These are phyloP conservation scores for Apodemia duryi DNA, from an alignment of 2,888 invertebrate genomes.

Conservation along the genomic window DNA sequence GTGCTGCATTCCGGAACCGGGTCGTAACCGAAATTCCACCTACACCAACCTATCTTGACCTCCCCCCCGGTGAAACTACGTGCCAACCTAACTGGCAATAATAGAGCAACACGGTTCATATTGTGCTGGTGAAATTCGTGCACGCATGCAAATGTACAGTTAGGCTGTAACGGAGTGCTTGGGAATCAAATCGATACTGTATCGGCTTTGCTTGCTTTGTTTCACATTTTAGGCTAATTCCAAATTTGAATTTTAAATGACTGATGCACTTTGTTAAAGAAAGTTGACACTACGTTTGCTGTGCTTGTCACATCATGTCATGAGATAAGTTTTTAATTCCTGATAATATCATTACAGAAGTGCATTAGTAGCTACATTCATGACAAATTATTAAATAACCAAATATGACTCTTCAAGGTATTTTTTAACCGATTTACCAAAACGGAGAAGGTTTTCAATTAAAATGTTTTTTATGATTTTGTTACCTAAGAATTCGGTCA, in stretches of 20 bases:
- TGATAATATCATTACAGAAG: no score
- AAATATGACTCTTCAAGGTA: no score
- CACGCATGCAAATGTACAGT: conserved; percentile 78
- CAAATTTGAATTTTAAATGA: conserved; percentile 22
- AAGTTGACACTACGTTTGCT: background rate
- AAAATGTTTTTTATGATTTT: no score
- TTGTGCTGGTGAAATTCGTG: conserved; percentile 48
- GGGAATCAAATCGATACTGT: conserved; percentile 66
- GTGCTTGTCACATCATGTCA: background rate
- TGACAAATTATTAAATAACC: no score
- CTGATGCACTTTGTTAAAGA: background rate
- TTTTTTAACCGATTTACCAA: no score
- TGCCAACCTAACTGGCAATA: conserved; percentile 33
- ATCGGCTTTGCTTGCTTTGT: conserved; percentile 39
- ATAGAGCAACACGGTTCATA: conserved; percentile 38
- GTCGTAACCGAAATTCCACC: conserved; percentile 69
- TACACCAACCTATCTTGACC: conserved; percentile 48
- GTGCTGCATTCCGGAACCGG: conserved; percentile 75
- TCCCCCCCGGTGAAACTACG: conserved; percentile 39
- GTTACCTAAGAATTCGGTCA: no score
- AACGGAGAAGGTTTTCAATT: no score
- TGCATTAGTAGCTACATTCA: no score
- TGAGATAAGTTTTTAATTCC: background rate
- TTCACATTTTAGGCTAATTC: conserved; percentile 29
- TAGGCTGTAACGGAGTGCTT: conserved; percentile 61